Percentiles rank a stretch among this genome's conserved stretches.
Conservation (phyloP, 2,888 invertebrate genomes). For the Scrobipalpa atriplicella region DNA sequence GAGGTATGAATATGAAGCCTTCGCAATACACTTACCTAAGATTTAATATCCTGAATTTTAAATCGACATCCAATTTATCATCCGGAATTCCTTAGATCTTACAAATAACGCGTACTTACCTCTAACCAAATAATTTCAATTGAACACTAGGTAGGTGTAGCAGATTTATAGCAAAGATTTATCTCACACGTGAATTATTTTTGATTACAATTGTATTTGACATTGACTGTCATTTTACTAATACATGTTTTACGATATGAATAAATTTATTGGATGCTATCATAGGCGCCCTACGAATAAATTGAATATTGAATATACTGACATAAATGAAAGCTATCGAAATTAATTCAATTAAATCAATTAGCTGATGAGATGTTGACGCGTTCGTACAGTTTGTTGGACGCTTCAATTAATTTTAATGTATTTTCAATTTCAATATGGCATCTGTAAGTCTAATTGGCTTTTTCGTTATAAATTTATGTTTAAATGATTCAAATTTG, state of each 20-base stretch:
- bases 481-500: neutral
- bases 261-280: slow-evolving; percentile 29
- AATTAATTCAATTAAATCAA: slow-evolving; percentile 27
- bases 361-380: slow-evolving; percentile 30
- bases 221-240: slow-evolving; percentile 1
- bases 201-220: slow-evolving; percentile 23
- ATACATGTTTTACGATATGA: slow-evolving; percentile 27
- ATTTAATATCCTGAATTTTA: too few species aligned
- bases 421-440: neutral
- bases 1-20: too few species aligned
- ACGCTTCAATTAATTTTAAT: neutral
- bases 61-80: neutral
- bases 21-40: too few species aligned
- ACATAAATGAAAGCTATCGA: slow-evolving; percentile 24
- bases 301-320: slow-evolving; percentile 11
- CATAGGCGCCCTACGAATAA: neutral
- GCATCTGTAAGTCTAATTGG: neutral
- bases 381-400: neutral
- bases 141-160: slow-evolving; percentile 32
- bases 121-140: neutral
- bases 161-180: slow-evolving; percentile 33
- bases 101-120: neutral
- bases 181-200: slow-evolving; percentile 25
- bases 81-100: too few species aligned
- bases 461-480: neutral